Conservation (phyloP, 2,888 invertebrate species). For the Sarcophaga rosellei region DNA sequence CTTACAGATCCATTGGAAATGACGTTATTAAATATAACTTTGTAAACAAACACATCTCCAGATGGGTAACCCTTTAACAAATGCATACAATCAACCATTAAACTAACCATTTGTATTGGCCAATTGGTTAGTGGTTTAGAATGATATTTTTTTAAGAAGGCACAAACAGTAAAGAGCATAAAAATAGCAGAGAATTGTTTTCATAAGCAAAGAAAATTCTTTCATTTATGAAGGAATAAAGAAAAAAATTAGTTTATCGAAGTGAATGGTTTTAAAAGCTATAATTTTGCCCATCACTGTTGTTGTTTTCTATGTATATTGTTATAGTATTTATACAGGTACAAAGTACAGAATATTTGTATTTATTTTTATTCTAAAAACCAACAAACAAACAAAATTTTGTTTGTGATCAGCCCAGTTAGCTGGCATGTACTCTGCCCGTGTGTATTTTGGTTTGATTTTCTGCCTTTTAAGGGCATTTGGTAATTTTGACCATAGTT, state of each 20-base stretch:
- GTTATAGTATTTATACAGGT: not conserved
- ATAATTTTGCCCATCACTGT: not conserved
- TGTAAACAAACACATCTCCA: not conserved
- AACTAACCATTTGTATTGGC: constrained; percentile 63
- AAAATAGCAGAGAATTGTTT: not conserved
- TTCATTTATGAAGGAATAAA: too few relatives aligned
- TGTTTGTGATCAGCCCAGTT: constrained; percentile 39
- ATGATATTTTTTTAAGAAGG: constrained; percentile 27
- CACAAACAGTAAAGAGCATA: not conserved
- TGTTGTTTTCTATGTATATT: not conserved
- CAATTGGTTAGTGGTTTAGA: constrained; percentile 54
- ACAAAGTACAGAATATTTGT: not conserved
- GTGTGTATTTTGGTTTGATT: constrained; percentile 37
- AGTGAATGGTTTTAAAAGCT: not conserved
- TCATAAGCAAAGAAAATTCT: too few relatives aligned
- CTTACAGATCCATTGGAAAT: too few relatives aligned
- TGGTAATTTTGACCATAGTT: constrained; percentile 71
- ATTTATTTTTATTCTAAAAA: not conserved
- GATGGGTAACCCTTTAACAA: constrained; percentile 27
- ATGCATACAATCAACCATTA: constrained; percentile 56
- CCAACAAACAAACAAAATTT: not conserved
- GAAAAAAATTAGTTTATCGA: too few relatives aligned
- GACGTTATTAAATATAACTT: too few relatives aligned
- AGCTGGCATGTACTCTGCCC: constrained; percentile 1
- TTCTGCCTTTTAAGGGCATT: constrained; percentile 77